phyloP scores from a whole-genome alignment of 2,888 invertebrate species.

The Flexamia atlantica region DNA sequence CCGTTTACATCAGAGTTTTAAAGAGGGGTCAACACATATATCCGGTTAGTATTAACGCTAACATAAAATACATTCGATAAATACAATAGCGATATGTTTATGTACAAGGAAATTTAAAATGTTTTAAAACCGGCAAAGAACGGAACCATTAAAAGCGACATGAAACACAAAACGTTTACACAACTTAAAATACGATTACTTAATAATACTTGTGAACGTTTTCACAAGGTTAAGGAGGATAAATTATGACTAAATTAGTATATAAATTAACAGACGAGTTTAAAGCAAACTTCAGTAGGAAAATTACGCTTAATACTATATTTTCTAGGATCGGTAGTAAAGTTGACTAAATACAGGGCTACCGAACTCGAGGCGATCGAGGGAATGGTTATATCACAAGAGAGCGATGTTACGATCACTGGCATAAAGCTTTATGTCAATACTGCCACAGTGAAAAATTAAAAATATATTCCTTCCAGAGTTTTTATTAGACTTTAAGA shows the following conservation, averaged over 20 bases:
- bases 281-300: slow-evolving; percentile 59
- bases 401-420: no score
- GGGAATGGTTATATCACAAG: not conserved
- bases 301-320: slow-evolving; percentile 59
- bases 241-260: slow-evolving; percentile 60
- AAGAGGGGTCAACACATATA: slow-evolving; percentile 31
- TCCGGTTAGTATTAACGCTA: slow-evolving; percentile 52
- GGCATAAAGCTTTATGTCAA: no score
- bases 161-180: slow-evolving; percentile 51
- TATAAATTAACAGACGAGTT: slow-evolving; percentile 53
- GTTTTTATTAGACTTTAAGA: no score
- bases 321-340: slow-evolving; percentile 60
- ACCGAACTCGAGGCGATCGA: not conserved
- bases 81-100: slow-evolving; percentile 42
- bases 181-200: slow-evolving; percentile 50
- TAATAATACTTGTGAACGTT: slow-evolving; percentile 35
- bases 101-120: slow-evolving; percentile 44
- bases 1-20: slow-evolving; percentile 41
- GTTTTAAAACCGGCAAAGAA: slow-evolving; percentile 12
- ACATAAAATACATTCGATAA: slow-evolving; percentile 52
- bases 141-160: slow-evolving; percentile 51
- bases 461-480: no score
- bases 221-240: slow-evolving; percentile 20
- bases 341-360: slow-evolving; percentile 55
- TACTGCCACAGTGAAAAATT: no score